phyloP scores from a whole-genome alignment of 2,113 vertebrate species.

The Tringa solitaria region DNA sequence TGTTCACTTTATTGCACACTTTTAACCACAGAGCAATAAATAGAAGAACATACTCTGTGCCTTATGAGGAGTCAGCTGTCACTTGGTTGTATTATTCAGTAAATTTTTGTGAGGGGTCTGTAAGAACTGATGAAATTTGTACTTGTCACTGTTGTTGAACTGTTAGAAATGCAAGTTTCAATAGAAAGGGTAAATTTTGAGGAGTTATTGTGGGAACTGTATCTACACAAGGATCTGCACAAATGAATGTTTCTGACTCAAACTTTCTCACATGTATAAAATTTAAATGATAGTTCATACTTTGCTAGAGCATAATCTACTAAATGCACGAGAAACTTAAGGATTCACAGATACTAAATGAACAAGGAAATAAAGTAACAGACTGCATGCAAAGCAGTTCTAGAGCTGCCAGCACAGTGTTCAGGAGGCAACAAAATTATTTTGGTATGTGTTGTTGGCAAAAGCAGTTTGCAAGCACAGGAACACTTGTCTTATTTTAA shows the following conservation, averaged over 20 bases:
- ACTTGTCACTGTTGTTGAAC: neutral
- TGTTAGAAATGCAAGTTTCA: neutral
- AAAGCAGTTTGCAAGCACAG: neutral
- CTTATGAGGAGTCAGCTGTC: neutral
- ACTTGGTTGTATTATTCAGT: neutral
- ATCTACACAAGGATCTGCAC: neutral
- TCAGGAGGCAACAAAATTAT: neutral
- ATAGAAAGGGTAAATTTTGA: neutral
- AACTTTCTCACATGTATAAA: neutral
- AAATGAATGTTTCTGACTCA: neutral
- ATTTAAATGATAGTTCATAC: neutral
- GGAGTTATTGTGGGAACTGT: neutral
- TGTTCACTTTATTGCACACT: no score
- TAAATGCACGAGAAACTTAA: neutral
- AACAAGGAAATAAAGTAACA: neutral
- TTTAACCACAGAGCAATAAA: neutral
- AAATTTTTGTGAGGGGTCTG: neutral
- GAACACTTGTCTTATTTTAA: neutral
- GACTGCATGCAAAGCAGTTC: neutral
- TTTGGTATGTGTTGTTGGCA: neutral
- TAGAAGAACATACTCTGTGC: neutral
- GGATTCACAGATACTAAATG: neutral
- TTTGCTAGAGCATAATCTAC: neutral
- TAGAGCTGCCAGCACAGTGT: neutral
- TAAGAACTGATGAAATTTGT: neutral